These are phyloP conservation scores for Falcunculus frontatus DNA, from an alignment of 2,113 vertebrate genomes.

Conservation along the genomic window DNA sequence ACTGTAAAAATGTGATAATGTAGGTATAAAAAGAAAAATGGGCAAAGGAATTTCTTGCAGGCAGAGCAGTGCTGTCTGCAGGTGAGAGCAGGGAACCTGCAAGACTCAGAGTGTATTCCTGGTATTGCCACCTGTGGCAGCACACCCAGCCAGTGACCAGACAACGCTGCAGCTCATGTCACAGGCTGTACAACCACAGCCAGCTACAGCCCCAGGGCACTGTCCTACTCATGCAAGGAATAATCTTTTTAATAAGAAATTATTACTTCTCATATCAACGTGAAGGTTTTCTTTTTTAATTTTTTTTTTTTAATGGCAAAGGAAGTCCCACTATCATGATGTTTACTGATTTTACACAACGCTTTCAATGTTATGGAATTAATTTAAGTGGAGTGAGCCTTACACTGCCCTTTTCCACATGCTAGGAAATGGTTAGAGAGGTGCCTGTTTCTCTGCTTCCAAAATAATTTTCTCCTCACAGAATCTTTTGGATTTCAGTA, in stretches of 20 bases:
- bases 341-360: neutral
- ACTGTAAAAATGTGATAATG: neutral
- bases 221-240: accelerated
- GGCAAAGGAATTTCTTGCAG: neutral
- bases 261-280: neutral
- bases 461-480: neutral
- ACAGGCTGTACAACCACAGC: neutral
- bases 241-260: neutral
- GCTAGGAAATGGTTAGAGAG: neutral
- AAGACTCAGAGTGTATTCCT: neutral
- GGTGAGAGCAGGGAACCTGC: neutral
- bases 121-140: neutral
- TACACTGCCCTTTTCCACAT: neutral
- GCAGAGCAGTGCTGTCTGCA: neutral
- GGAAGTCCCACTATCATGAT: neutral
- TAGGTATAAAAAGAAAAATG: neutral
- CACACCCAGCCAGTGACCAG: neutral
- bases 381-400: neutral
- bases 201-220: neutral
- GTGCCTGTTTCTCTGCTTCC: neutral
- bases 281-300: neutral
- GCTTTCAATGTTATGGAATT: neutral
- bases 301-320: neutral
- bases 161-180: neutral
- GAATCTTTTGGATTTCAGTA: neutral